These are phyloP conservation scores for Lamprotornis superbus DNA, from an alignment of 2,113 vertebrate species.

Conservation along the genomic window DNA sequence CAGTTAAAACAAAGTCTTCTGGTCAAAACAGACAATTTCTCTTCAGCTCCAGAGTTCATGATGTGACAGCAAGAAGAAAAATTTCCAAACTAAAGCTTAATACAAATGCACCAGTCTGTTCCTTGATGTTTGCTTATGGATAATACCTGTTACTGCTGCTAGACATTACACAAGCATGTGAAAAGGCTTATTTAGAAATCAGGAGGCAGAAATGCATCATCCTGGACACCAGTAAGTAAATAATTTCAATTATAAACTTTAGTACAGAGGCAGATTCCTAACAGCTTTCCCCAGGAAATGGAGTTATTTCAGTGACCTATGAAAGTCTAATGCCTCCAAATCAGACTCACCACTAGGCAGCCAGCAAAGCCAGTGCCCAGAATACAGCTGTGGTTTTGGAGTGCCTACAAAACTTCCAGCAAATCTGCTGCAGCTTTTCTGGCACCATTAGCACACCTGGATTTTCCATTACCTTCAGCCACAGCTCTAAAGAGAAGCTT, in stretches of 20 bases:
- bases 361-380: neutral
- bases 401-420: neutral
- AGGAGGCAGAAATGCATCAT: neutral
- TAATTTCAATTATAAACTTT: neutral
- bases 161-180: neutral
- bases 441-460: fast-evolving
- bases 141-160: neutral
- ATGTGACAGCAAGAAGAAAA: neutral
- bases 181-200: neutral
- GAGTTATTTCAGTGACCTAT: neutral
- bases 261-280: neutral
- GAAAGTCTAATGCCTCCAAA: neutral
- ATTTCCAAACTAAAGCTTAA: neutral
- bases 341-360: neutral
- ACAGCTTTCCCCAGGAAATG: neutral
- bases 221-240: neutral
- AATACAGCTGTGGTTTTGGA: neutral
- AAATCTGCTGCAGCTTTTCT: neutral
- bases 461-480: neutral
- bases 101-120: neutral
- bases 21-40: neutral
- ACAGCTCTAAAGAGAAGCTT: neutral
- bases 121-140: neutral
- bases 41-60: neutral
- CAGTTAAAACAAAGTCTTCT: neutral